A percentile compares a stretch with the other conserved stretches of the same genome.
Evolutionary conservation across 2,888 invertebrate species (phyloP).

Genomic region (Catocala fraxini): DNA sequence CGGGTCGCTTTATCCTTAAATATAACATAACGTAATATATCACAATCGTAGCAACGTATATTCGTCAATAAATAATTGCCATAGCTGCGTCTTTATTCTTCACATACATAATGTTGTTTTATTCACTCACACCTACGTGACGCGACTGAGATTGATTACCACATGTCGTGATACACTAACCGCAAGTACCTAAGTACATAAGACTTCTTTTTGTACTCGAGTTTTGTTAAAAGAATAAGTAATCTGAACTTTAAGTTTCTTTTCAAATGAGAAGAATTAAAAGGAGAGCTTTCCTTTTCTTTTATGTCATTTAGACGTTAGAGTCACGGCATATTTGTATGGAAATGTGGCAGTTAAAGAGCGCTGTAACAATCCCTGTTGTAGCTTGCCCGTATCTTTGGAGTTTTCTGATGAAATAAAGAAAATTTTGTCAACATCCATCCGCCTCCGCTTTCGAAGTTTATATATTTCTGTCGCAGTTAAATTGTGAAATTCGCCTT

Average conservation of each 20-base stretch:
- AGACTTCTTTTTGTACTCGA: slow-evolving; percentile 7
- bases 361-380: slow-evolving; percentile 36
- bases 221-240: slow-evolving; percentile 7
- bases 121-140: slow-evolving; percentile 45
- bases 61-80: slow-evolving; percentile 39
- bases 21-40: slow-evolving; percentile 9
- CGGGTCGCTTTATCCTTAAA: background rate
- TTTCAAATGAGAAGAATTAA: slow-evolving; percentile 32
- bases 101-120: slow-evolving; percentile 42
- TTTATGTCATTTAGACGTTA: slow-evolving; percentile 32
- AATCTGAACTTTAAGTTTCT: background rate
- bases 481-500: background rate
- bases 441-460: slow-evolving; percentile 1
- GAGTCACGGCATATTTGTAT: slow-evolving; percentile 40
- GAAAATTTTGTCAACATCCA: slow-evolving; percentile 28
- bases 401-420: slow-evolving; percentile 31
- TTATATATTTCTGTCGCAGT: background rate
- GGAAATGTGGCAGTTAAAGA: slow-evolving; percentile 43
- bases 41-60: slow-evolving; percentile 17
- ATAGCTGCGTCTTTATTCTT: slow-evolving; percentile 30
- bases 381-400: slow-evolving; percentile 24
- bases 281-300: slow-evolving; percentile 33
- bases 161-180: slow-evolving; percentile 34
- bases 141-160: slow-evolving; percentile 46
- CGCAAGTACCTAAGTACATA: slow-evolving; percentile 24